These are phyloP conservation scores for Phalacrocorax carbo DNA, from an alignment of 2,113 vertebrate species.

Conservation along the genomic window DNA sequence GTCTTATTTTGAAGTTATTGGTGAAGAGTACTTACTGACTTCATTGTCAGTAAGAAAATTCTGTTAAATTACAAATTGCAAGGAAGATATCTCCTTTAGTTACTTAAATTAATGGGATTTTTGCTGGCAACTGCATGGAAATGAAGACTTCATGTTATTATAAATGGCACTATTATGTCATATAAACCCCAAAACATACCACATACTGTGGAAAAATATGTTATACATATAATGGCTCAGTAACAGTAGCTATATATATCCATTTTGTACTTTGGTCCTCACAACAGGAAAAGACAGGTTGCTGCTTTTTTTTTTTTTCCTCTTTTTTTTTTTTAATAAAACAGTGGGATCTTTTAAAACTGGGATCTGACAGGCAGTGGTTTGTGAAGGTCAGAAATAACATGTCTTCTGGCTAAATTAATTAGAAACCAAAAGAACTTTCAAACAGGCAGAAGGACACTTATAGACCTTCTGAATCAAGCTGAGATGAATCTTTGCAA, in stretches of 20 bases:
- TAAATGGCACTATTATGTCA: background rate
- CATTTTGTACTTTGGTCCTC: background rate
- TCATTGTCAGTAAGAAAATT: background rate
- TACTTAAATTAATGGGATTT: slow-evolving; percentile 28
- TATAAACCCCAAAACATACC: background rate
- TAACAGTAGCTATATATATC: background rate
- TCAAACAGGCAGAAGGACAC: slow-evolving; percentile 25
- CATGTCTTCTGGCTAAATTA: slow-evolving; percentile 34
- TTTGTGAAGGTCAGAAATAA: slow-evolving; percentile 51
- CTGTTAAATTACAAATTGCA: slow-evolving; percentile 5
- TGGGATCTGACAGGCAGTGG: background rate
- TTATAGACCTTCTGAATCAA: slow-evolving; percentile 32
- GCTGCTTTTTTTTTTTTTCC: background rate
- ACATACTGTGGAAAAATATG: background rate
- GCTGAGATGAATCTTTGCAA: slow-evolving; percentile 41
- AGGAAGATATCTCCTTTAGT: background rate
- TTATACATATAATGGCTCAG: background rate
- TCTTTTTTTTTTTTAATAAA: background rate
- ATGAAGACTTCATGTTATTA: background rate
- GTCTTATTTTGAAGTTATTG: slow-evolving; percentile 9
- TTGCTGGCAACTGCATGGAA: background rate
- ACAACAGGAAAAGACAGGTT: background rate
- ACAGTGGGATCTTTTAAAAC: background rate
- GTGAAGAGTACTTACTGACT: background rate
- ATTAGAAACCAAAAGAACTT: slow-evolving; percentile 42